Evolutionary conservation across 2,797 vertebrate species (phyloP).

Genomic region (Chromobotia macracanthus): DNA sequence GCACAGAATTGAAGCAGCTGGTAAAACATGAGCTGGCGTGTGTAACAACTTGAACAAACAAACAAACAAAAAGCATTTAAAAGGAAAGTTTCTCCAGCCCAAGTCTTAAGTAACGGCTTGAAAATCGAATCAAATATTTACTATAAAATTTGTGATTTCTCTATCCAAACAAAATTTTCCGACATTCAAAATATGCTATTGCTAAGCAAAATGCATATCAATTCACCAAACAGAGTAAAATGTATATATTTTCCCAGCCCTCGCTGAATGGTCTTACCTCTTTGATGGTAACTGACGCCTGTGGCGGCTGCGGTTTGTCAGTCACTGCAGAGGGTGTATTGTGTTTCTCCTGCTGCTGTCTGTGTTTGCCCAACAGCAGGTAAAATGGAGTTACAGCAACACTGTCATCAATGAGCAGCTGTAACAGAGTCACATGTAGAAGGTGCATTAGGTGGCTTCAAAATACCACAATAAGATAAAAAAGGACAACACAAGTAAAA

Average conservation of each 20-base stretch:
- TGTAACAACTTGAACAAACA: constrained; percentile 81
- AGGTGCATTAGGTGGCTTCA: not conserved
- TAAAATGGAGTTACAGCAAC: constrained; percentile 90
- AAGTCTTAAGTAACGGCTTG: not conserved
- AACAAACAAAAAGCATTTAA: not conserved
- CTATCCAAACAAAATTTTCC: not conserved
- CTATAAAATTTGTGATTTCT: not conserved
- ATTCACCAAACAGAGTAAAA: too few species aligned
- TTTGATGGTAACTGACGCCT: constrained; percentile 80
- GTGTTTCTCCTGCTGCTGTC: constrained; percentile 65
- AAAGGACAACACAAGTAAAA: not conserved
- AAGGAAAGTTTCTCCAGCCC: not conserved
- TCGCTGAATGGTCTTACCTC: constrained; percentile 79
- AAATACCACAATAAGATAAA: not conserved
- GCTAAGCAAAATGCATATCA: too few species aligned
- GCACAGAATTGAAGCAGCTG: constrained; percentile 87
- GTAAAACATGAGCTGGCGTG: constrained; percentile 91
- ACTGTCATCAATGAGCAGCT: constrained; percentile 87
- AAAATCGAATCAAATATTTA: not conserved
- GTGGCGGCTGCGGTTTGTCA: constrained; percentile 65
- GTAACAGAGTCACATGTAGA: constrained; percentile 6
- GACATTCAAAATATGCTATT: not conserved
- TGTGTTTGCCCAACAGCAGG: constrained; percentile 87
- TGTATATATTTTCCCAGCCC: not conserved
- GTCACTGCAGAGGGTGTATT: constrained; percentile 48